Conservation (phyloP, 2,888 invertebrate species). For the Anoplius nigerrimus region DNA sequence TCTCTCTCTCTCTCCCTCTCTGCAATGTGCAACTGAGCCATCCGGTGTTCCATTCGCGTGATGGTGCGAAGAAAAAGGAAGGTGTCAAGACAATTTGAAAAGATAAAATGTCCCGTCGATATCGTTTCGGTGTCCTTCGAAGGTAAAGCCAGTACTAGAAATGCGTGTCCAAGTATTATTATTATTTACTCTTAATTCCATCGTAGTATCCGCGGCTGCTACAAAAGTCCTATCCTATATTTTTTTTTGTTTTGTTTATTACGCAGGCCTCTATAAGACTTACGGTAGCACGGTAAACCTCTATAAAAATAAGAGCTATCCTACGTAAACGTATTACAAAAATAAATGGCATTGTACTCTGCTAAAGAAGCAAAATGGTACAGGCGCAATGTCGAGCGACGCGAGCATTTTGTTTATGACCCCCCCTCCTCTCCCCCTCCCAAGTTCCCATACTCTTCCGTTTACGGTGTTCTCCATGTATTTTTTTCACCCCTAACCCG, state of each 20-base stretch:
- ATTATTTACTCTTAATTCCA: slow-evolving; percentile 2
- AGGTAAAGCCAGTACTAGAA: slow-evolving; percentile 53
- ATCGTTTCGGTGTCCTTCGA: slow-evolving; percentile 32
- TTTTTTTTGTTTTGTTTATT: slow-evolving; percentile 21
- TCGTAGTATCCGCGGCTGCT: slow-evolving; percentile 28
- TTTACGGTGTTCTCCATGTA: too few species aligned
- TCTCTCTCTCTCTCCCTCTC: slow-evolving; percentile 3
- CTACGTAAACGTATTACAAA: slow-evolving; percentile 75
- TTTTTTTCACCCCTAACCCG: slow-evolving; percentile 14
- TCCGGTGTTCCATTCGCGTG: too few species aligned
- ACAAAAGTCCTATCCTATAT: slow-evolving; percentile 45
- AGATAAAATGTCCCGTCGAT: neutral
- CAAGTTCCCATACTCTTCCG: too few species aligned
- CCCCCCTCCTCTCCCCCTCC: too few species aligned
- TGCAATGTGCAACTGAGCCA: too few species aligned
- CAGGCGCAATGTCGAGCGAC: slow-evolving; percentile 73
- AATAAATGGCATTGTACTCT: slow-evolving; percentile 75
- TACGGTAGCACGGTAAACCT: slow-evolving; percentile 71
- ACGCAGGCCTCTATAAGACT: slow-evolving; percentile 75
- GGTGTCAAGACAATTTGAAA: slow-evolving; percentile 7
- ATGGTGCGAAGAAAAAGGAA: too few species aligned
- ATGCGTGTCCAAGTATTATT: slow-evolving; percentile 44
- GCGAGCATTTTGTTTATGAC: slow-evolving; percentile 56
- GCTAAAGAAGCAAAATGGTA: slow-evolving; percentile 74
- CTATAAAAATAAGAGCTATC: slow-evolving; percentile 72